Conservation (phyloP, 2,888 invertebrate species). For the Tipula unca region DNA sequence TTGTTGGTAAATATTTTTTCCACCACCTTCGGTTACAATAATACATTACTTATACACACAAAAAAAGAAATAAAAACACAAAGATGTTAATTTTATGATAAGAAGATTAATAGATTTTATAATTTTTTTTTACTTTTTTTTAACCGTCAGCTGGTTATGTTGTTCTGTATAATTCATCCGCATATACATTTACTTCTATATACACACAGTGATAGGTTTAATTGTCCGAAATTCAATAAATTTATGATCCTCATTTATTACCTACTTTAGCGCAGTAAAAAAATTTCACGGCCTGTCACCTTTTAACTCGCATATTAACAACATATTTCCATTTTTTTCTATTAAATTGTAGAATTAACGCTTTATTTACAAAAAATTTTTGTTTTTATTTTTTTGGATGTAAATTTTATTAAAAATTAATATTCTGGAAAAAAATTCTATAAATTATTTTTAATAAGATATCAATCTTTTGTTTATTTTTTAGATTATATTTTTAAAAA, state of each 20-base stretch:
- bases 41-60: neutral
- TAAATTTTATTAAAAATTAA: neutral
- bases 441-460: neutral
- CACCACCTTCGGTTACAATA: neutral
- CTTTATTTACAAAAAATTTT: neutral
- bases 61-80: neutral
- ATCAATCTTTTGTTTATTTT: neutral
- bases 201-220: neutral
- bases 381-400: neutral
- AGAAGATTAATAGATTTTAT: slow-evolving; percentile 9
- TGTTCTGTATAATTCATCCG: neutral
- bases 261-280: neutral
- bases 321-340: neutral
- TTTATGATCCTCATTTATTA: neutral
- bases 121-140: neutral
- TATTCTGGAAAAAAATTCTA: neutral
- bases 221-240: neutral
- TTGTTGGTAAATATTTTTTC: neutral
- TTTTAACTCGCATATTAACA: neutral
- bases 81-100: slow-evolving; percentile 4
- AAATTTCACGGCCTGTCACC: neutral
- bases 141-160: neutral
- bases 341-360: slow-evolving; percentile 8
- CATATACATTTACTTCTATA: neutral
- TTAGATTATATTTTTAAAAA: neutral